Base-by-base conservation (phyloP, 2,113 vertebrate genomes). In the Entosphenus tridentatus region DNA sequence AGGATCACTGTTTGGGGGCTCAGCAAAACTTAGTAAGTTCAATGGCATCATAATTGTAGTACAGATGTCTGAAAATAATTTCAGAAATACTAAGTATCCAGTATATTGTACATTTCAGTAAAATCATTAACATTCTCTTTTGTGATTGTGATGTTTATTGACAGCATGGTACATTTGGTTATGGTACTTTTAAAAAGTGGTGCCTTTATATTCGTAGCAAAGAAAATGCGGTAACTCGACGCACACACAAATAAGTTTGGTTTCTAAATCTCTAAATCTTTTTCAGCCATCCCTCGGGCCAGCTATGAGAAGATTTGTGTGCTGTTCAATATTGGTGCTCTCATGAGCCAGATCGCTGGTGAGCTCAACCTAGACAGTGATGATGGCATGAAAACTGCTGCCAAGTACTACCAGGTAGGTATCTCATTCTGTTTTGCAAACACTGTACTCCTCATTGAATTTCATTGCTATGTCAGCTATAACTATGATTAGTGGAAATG, bases 221-320 rank as follows among this genome's bases (percentile, higher is more conserved):
- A 39, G 39, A 39, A 39, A 39, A 7, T 39, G 39, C 39, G 39
- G 39, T 39, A 39, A 39, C 39, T 39, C 39, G 39, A 39, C 6
- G 6, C 39, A 7, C 39, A 39, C 39, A 39, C 39, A 39, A 39
- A 39, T 39, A 39, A 39, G 39, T 39, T 39, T 39, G 39, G 39
- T 39, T 39, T 39, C 39, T 39, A 39, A 39, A 39, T 39, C 6
- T 39, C 39, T 39, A 39, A 39, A 39, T 39, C 39, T 39, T 39
- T 39, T 5, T 39, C 77, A 97, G 92, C 89, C 74, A 78, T 98
- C 78, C 85, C 90, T 70, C 91, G 89, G 79, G 72, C 96, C 81
- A 90, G 93, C 12, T 98, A 96, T 75, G 93, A 98, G 80, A 96
- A 96, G 81, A 96, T 82, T 1, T 98, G 93, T 62, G 88, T 98